Base-by-base conservation (phyloP, 2,888 invertebrate genomes). In the Ormyrus rosae region DNA sequence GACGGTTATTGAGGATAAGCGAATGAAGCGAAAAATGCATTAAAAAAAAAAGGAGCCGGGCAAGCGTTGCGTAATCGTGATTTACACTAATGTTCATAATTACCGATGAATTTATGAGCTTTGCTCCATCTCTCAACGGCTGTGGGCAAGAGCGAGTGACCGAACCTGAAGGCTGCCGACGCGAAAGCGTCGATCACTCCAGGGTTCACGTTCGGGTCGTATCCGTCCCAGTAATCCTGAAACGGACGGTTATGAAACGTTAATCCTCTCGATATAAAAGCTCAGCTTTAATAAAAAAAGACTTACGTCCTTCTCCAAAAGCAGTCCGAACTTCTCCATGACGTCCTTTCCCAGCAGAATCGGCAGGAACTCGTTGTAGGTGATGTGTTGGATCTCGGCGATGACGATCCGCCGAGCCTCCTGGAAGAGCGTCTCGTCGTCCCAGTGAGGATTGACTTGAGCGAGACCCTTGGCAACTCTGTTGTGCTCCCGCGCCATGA, bases 101-200 rank as follows among this genome's bases (percentile, higher is more conserved):
- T 92, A 96, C 96, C 96, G 84, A 98, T 97, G 88, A 97, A 97
- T 91, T 97, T 97, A 90, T 98, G 97, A 46, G 96, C 97, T 91
- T 97, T 98, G 76, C 97, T 97, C 97, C 97, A 98, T 88, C 97
- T 93, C 91, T 98, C 97, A 5, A 97, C 96, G 46, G 96, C 96
- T 1, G 97, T 97, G 9, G 97, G 97, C 82, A 98, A 91, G 19
- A 98, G 91, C 0, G 97, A 97, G 89, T 98, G 98, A 0, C 97
- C 98, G 86, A 98, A 97, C 86, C 98, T 93, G 91, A 97, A 98
- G 10, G 97, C 97, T 64, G 97, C 97, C 11, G 97, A 94, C n/a
- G 97, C 95, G 89, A 98, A 97, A 4, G 96, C 95, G 81, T 96
- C 97, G 83, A 97, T 94, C 48, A 97, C 96, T 84, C 96, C 95